Evolutionary conservation across 2,797 vertebrate species (phyloP).

Genomic region (Cercopithecus petaurista): DNA sequence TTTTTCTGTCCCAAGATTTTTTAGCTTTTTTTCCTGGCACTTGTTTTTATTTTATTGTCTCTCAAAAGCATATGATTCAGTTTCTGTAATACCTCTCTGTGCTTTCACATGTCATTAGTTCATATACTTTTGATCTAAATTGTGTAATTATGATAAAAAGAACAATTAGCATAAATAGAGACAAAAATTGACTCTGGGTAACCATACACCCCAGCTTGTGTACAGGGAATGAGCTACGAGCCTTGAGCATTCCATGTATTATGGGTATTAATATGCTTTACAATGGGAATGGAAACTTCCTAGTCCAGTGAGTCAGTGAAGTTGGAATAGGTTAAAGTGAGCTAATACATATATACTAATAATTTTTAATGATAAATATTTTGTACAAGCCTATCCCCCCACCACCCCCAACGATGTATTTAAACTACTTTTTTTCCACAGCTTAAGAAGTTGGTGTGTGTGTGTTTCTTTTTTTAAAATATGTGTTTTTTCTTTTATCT

Average conservation of each 20-base stretch:
- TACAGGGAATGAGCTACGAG: neutral
- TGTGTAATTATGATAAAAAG: slow-evolving; percentile 47
- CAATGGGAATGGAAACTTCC: neutral
- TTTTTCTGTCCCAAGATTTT: slow-evolving; percentile 25
- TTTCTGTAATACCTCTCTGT: slow-evolving; percentile 32
- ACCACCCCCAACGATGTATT: neutral
- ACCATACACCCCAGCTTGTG: neutral
- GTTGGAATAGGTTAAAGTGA: slow-evolving; percentile 7
- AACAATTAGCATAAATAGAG: neutral
- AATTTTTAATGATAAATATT: slow-evolving; percentile 7
- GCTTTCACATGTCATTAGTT: slow-evolving; percentile 8
- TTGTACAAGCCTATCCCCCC: neutral
- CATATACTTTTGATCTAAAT: slow-evolving; percentile 23
- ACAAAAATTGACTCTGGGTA: slow-evolving; percentile 1
- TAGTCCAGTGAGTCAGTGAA: neutral
- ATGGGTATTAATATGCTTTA: neutral
- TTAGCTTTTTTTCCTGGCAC: neutral
- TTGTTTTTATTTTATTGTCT: slow-evolving; percentile 5
- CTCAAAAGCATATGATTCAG: slow-evolving; percentile 2
- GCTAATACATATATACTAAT: neutral
- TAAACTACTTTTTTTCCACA: slow-evolving; percentile 44
- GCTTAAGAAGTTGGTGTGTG: slow-evolving; percentile 12
- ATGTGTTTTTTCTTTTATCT: slow-evolving; percentile 26
- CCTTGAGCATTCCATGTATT: neutral
- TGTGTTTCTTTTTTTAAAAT: neutral